These are phyloP conservation scores for Lepidurus couesii DNA, from an alignment of 1,140 invertebrate genomes.

Conservation along the genomic window DNA sequence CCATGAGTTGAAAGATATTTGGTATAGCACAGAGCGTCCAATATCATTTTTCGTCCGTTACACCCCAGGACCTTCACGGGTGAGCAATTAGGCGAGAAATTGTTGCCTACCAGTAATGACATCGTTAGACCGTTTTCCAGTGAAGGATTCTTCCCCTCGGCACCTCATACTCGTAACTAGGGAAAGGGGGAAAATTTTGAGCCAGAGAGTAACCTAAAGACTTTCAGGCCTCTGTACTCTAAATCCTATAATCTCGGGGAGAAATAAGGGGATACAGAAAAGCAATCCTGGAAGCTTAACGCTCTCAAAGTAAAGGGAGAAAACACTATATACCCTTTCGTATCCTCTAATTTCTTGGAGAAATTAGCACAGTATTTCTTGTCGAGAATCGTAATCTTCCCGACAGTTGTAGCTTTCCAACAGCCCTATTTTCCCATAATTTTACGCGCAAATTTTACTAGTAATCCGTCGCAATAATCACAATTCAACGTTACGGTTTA, in stretches of 20 bases:
- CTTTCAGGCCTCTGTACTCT: neutral
- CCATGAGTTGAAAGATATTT: too few species aligned
- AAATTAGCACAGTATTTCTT: too few species aligned
- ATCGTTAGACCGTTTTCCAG: neutral
- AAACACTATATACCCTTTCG: too few species aligned
- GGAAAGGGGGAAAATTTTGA: neutral
- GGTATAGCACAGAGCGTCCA: neutral
- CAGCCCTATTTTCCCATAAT: neutral
- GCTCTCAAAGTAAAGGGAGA: too few species aligned
- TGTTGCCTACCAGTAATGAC: neutral
- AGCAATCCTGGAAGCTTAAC: too few species aligned
- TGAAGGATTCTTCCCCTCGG: neutral
- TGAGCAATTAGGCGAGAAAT: conserved; percentile 18
- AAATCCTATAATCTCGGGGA: neutral
- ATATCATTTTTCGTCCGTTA: neutral
- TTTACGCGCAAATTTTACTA: neutral
- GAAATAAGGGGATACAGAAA: neutral
- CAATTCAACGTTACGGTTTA: too few species aligned
- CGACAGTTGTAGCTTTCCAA: neutral
- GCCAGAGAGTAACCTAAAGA: neutral
- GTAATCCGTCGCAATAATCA: neutral
- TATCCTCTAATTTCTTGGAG: too few species aligned
- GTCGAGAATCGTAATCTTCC: too few species aligned
- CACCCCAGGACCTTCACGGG: neutral
- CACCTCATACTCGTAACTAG: neutral